A percentile compares a stretch with the other conserved stretches of the same genome.
Evolutionary conservation across 1,140 invertebrate genomes (phyloP).

Genomic region (Neotoxoptera formosana): DNA sequence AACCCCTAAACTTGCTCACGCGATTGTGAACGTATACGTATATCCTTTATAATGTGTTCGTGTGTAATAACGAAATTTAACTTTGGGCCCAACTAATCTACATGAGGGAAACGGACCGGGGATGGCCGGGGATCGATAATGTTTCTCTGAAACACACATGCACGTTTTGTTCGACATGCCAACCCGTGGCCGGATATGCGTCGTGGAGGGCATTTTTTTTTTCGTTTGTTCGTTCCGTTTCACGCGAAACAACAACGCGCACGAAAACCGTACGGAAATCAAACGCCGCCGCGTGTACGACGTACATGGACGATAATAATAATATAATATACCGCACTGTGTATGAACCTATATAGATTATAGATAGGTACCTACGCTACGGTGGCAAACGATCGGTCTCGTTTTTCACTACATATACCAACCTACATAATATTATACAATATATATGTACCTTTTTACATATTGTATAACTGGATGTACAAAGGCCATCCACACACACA

Average conservation of each 20-base stretch:
- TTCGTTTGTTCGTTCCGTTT: background rate
- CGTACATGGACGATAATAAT: background rate
- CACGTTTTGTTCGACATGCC: constrained; percentile 52
- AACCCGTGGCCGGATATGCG: background rate
- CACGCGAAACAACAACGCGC: background rate
- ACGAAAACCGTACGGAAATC: constrained; percentile 2
- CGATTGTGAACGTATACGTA: constrained; percentile 52
- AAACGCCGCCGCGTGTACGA: background rate
- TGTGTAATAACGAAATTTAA: constrained; percentile 58
- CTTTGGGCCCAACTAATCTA: constrained; percentile 56
- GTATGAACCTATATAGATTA: background rate
- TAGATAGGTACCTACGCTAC: no score
- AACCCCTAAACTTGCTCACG: constrained; percentile 57
- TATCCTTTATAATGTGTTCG: constrained; percentile 58
- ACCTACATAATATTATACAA: background rate
- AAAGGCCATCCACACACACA: background rate
- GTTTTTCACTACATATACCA: background rate
- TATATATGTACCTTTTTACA: background rate
- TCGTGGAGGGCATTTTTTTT: constrained; percentile 7
- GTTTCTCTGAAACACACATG: constrained; percentile 52
- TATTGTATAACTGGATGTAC: background rate
- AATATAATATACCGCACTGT: background rate
- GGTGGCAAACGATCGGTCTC: background rate
- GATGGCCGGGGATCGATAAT: constrained; percentile 55
- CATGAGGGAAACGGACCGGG: constrained; percentile 54